These are phyloP conservation scores for Huso huso DNA, from an alignment of 2,797 vertebrate genomes.

Conservation along the genomic window DNA sequence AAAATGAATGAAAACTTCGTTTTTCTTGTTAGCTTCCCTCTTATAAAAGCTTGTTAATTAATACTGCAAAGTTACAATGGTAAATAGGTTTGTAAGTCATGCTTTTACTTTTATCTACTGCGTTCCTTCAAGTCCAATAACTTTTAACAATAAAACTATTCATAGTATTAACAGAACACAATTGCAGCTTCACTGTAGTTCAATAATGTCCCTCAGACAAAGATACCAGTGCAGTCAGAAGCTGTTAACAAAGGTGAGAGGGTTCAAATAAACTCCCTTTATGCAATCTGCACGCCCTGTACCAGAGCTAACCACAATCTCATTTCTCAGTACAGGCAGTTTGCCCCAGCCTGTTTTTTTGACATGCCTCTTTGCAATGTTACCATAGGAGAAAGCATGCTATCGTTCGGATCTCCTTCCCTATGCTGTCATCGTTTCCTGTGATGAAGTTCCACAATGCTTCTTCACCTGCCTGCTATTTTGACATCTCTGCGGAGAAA, in stretches of 20 bases:
- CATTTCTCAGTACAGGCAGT: conserved; percentile 11
- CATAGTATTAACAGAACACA: too few relatives aligned
- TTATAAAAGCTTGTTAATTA: too few relatives aligned
- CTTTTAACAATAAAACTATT: too few relatives aligned
- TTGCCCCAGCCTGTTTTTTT: conserved; percentile 12
- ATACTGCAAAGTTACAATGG: too few relatives aligned
- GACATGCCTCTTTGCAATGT: conserved; percentile 13
- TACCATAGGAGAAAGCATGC: conserved; percentile 11
- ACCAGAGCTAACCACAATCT: not conserved
- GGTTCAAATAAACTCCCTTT: conserved; percentile 12
- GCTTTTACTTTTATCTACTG: too few relatives aligned
- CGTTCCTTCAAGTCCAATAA: too few relatives aligned
- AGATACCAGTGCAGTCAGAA: too few relatives aligned
- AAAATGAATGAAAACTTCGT: too few relatives aligned
- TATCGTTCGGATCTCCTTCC: conserved; percentile 8
- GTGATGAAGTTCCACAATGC: conserved; percentile 3
- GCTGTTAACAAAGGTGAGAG: not conserved
- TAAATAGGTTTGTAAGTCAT: too few relatives aligned
- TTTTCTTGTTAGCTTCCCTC: too few relatives aligned
- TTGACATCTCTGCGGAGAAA: conserved; percentile 10
- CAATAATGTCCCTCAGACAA: too few relatives aligned
- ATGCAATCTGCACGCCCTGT: not conserved
- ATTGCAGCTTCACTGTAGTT: too few relatives aligned
- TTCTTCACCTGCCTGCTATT: conserved; percentile 10
- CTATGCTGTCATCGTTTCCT: conserved; percentile 6